Evolutionary conservation across 2,113 vertebrate species (phyloP).

Genomic region (Hippocampus comes): DNA sequence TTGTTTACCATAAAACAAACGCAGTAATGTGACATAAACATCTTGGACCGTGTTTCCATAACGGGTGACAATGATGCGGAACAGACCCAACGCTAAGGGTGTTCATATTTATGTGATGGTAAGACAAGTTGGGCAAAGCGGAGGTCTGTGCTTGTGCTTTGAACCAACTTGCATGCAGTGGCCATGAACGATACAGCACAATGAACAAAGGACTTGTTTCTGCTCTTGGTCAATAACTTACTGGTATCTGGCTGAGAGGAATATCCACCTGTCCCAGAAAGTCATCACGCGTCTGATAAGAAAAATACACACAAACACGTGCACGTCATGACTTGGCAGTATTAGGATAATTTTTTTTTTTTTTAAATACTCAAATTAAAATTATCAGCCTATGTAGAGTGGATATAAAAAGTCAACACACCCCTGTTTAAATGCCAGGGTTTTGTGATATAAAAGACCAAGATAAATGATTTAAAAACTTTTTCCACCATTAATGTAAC

Average conservation of each 20-base stretch:
- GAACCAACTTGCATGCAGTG: conserved; percentile 3
- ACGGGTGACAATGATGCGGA: conserved; percentile 52
- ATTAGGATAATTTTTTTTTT: no score
- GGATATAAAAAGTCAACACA: background rate
- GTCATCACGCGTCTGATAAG: conserved; percentile 89
- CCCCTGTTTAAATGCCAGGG: no score
- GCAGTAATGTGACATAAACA: conserved; percentile 49
- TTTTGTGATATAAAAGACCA: no score
- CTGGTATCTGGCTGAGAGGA: conserved; percentile 92
- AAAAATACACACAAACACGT: conserved; percentile 29
- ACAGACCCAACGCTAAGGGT: conserved; percentile 44
- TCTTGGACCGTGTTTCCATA: conserved; percentile 49
- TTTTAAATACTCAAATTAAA: background rate
- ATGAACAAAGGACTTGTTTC: background rate
- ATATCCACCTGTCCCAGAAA: conserved; percentile 96
- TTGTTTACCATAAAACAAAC: conserved; percentile 58
- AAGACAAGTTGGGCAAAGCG: conserved; percentile 22
- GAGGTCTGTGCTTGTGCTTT: conserved; percentile 14
- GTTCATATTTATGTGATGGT: conserved; percentile 33
- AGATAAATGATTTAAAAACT: no score
- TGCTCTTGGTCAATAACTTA: conserved; percentile 67
- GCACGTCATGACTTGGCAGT: conserved; percentile 1
- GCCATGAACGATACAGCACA: background rate
- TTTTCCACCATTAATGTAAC: no score
- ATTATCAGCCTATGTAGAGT: background rate